A percentile compares a stretch with the other conserved stretches of the same genome.
phyloP scores from a whole-genome alignment of 2,888 invertebrate genomes.

The Brachyptera putata region DNA sequence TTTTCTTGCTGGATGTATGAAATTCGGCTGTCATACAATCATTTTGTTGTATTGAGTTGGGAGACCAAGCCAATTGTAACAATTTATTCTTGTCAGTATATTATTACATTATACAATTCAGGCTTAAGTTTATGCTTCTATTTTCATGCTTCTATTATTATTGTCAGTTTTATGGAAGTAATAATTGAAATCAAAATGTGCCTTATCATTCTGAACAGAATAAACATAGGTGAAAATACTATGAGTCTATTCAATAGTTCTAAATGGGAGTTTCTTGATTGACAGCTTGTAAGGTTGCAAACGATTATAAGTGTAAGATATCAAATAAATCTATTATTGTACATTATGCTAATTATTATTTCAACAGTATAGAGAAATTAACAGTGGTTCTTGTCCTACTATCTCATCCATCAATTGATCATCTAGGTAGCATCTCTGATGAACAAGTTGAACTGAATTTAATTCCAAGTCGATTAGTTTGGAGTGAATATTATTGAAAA shows the following conservation, averaged over 20 bases:
- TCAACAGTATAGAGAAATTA: too few species aligned
- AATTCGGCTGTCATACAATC: too few species aligned
- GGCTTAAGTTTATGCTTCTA: not conserved
- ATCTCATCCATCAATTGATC: too few species aligned
- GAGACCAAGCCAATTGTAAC: too few species aligned
- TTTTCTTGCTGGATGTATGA: too few species aligned
- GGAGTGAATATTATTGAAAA: too few species aligned
- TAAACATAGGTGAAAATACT: slow-evolving; percentile 13
- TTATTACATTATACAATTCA: not conserved
- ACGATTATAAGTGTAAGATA: slow-evolving; percentile 21
- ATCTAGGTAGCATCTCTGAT: too few species aligned
- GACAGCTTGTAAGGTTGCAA: slow-evolving; percentile 17
- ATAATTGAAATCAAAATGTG: slow-evolving; percentile 5
- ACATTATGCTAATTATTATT: not conserved
- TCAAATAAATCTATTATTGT: not conserved
- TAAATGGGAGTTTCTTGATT: slow-evolving; percentile 15
- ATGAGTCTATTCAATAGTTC: slow-evolving; percentile 6
- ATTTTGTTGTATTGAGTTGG: not conserved
- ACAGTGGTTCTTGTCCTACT: too few species aligned
- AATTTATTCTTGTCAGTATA: too few species aligned
- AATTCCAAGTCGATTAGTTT: too few species aligned
- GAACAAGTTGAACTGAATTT: too few species aligned
- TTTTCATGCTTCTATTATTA: not conserved
- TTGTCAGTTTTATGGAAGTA: not conserved
- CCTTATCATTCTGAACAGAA: slow-evolving; percentile 19